phyloP scores from a whole-genome alignment of 2,113 vertebrate genomes.

The Phocoena phocoena region DNA sequence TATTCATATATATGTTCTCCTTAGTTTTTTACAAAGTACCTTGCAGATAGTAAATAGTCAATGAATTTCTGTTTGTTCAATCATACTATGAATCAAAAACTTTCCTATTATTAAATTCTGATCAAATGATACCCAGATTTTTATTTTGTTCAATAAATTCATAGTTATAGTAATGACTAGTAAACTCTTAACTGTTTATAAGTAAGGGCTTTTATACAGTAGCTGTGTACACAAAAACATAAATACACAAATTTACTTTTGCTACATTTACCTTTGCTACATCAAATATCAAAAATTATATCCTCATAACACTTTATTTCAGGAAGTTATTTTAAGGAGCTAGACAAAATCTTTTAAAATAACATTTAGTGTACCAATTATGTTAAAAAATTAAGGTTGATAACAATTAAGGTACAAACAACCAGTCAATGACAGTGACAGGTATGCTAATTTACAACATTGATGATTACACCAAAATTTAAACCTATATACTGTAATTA shows the following conservation, averaged over 20 bases:
- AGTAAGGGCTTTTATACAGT: background rate
- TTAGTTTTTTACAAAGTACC: background rate
- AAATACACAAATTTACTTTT: background rate
- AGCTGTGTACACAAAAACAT: background rate
- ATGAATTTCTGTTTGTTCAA: background rate
- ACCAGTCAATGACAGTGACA: background rate
- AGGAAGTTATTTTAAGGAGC: constrained; percentile 8
- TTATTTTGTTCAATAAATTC: background rate
- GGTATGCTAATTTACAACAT: background rate
- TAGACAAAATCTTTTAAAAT: constrained; percentile 22
- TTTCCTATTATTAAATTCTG: background rate
- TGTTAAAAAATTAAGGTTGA: background rate
- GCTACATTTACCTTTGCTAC: background rate
- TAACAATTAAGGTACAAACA: background rate
- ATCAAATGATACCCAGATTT: background rate
- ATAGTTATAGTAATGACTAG: background rate
- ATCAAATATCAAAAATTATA: background rate
- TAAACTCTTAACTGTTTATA: background rate
- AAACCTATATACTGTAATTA: background rate
- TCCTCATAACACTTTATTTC: background rate
- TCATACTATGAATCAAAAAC: background rate
- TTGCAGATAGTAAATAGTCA: background rate
- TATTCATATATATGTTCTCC: background rate
- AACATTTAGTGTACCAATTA: background rate
- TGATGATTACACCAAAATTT: background rate